Evolutionary conservation across 2,797 vertebrate genomes (phyloP).

Genomic region (Morelia viridis): DNA sequence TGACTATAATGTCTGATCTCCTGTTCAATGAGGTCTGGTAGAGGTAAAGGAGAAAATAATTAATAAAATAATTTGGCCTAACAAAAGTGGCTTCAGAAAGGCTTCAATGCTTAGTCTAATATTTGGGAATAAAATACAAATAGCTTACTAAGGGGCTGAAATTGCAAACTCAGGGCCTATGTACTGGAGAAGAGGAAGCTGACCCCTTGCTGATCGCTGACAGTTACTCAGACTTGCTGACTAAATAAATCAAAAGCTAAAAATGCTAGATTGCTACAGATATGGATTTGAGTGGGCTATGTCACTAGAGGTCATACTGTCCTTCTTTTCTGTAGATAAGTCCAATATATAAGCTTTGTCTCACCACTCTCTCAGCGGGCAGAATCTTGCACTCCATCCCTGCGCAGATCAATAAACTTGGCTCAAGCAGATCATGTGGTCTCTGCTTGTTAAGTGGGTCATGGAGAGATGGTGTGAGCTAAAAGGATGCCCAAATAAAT

Average conservation of each 20-base stretch:
- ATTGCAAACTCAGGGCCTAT: neutral
- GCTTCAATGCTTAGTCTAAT: neutral
- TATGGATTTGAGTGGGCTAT: neutral
- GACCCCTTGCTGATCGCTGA: neutral
- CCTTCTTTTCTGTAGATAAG: neutral
- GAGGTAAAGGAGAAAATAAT: neutral
- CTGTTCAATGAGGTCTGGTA: neutral
- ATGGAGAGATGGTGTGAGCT: neutral
- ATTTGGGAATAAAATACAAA: neutral
- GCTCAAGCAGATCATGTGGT: neutral
- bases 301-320: neutral
- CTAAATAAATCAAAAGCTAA: neutral
- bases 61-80: neutral
- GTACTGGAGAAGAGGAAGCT: neutral
- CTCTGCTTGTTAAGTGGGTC: neutral
- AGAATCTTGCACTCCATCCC: neutral
- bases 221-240: neutral
- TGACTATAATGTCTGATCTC: neutral
- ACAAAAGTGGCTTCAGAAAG: neutral
- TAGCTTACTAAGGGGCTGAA: neutral
- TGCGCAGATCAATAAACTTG: neutral
- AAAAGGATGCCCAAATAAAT: neutral
- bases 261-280: neutral
- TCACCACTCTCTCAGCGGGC: neutral
- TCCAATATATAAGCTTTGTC: neutral